phyloP scores from a whole-genome alignment of 2,888 invertebrate species.

The Plagodis dolabraria region DNA sequence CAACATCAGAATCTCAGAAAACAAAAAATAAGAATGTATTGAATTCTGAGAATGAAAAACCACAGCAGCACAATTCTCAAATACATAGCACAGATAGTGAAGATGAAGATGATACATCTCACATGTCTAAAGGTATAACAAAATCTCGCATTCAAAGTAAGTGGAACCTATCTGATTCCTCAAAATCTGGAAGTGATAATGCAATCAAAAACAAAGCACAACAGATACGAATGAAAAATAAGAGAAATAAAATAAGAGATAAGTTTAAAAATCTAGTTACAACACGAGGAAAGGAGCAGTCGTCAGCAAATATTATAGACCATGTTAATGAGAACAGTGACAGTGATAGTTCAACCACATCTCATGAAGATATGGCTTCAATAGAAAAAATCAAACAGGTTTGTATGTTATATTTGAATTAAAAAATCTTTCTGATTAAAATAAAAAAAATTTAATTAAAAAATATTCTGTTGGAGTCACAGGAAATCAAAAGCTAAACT shows the following conservation, averaged over 20 bases:
- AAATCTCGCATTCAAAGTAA: slow-evolving; percentile 39
- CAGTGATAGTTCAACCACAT: slow-evolving; percentile 37
- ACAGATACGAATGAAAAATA: slow-evolving; percentile 61
- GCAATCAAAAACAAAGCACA: slow-evolving; percentile 49
- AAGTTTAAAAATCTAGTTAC: slow-evolving; percentile 64
- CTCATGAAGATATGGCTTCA: slow-evolving; percentile 48
- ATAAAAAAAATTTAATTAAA: too few relatives aligned
- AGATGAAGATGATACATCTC: slow-evolving; percentile 31
- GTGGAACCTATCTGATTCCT: slow-evolving; percentile 37
- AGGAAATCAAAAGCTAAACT: too few relatives aligned
- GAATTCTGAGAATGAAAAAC: neutral
- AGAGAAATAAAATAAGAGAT: slow-evolving; percentile 60
- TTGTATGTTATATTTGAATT: slow-evolving; percentile 11
- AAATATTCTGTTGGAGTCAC: too few relatives aligned
- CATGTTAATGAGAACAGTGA: slow-evolving; percentile 28
- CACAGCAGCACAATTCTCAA: neutral
- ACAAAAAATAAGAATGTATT: neutral
- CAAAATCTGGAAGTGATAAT: slow-evolving; percentile 20
- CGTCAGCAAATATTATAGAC: slow-evolving; percentile 25
- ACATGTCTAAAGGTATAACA: slow-evolving; percentile 27
- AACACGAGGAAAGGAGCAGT: slow-evolving; percentile 44
- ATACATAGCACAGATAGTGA: slow-evolving; percentile 20
- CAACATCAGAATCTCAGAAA: slow-evolving; percentile 37
- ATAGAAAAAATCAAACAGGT: slow-evolving; percentile 66
- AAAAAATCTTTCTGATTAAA: neutral